Evolutionary conservation across 2,113 vertebrate genomes (phyloP).

Genomic region (Thryonomys swinderianus): DNA sequence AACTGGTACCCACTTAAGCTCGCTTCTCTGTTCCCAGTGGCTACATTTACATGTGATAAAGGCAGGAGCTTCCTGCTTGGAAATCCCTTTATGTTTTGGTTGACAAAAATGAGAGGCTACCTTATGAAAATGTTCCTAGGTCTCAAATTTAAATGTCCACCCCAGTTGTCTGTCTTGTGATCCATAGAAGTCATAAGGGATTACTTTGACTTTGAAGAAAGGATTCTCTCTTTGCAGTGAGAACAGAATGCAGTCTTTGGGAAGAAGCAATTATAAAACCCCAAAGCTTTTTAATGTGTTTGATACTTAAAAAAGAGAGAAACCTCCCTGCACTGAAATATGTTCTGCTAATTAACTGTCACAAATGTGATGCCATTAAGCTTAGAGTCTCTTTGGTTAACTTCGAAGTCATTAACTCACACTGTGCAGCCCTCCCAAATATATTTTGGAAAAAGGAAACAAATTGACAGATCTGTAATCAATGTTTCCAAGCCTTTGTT

Average conservation of each 20-base stretch:
- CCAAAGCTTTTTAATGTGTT: constrained; percentile 67
- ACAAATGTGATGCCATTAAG: constrained; percentile 64
- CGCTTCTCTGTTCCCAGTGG: not conserved
- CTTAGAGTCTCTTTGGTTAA: constrained; percentile 67
- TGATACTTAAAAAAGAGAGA: constrained; percentile 48
- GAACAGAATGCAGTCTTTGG: constrained; percentile 63
- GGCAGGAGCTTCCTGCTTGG: not conserved
- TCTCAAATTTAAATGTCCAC: constrained; percentile 25
- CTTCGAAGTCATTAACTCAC: constrained; percentile 75
- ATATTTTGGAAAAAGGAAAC: constrained; percentile 59
- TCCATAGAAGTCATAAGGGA: constrained; percentile 11
- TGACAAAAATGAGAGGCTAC: constrained; percentile 8
- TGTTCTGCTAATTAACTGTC: constrained; percentile 79
- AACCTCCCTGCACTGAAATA: constrained; percentile 58
- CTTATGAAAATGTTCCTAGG: not conserved
- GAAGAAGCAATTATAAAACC: constrained; percentile 73
- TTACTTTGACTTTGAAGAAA: constrained; percentile 62
- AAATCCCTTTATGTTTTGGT: constrained; percentile 29
- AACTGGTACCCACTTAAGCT: not conserved
- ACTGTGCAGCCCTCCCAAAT: constrained; percentile 40
- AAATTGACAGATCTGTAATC: constrained; percentile 49
- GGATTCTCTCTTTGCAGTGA: constrained; percentile 44
- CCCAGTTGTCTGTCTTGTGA: not conserved
- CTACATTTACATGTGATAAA: not conserved
- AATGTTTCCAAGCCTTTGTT: constrained; percentile 45